These are phyloP conservation scores for Sceloporus undulatus DNA, from an alignment of 2,113 vertebrate genomes.

Conservation along the genomic window DNA sequence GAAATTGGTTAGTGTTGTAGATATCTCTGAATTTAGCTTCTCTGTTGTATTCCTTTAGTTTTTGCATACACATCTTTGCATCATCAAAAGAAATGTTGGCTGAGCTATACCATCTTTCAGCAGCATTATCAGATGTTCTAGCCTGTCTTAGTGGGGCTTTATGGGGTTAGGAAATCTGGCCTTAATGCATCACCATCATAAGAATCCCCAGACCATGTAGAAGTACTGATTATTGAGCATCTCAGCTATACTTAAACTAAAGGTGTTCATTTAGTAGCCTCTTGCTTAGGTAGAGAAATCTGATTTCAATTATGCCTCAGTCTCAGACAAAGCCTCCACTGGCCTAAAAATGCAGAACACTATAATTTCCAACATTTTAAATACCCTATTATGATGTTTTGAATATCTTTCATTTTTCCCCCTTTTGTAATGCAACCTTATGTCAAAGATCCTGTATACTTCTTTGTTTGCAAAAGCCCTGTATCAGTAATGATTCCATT, in stretches of 20 bases:
- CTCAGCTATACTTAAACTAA: conserved; percentile 35
- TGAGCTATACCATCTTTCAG: background rate
- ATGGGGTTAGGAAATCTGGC: background rate
- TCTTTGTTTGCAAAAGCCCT: background rate
- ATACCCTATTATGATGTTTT: conserved; percentile 27
- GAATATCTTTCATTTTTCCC: conserved; percentile 43
- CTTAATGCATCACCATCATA: conserved; percentile 41
- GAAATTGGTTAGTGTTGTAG: background rate
- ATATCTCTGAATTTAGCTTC: background rate
- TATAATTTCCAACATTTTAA: conserved; percentile 39
- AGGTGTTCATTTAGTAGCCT: conserved; percentile 56
- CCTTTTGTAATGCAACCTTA: conserved; percentile 26
- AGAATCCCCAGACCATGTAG: conserved; percentile 38
- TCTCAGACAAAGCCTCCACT: conserved; percentile 22
- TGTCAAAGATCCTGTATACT: conserved; percentile 22
- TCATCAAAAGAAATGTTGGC: background rate
- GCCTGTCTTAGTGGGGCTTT: background rate
- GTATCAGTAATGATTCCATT: conserved; percentile 26
- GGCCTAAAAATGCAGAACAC: conserved; percentile 37
- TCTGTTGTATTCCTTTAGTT: conserved; percentile 12
- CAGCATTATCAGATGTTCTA: background rate
- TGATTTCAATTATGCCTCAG: conserved; percentile 51
- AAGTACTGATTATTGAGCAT: conserved; percentile 55
- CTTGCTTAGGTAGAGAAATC: conserved; percentile 57
- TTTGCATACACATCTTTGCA: background rate